phyloP scores from a whole-genome alignment of 2,888 invertebrate genomes.

The Hoplodrina blanda region DNA sequence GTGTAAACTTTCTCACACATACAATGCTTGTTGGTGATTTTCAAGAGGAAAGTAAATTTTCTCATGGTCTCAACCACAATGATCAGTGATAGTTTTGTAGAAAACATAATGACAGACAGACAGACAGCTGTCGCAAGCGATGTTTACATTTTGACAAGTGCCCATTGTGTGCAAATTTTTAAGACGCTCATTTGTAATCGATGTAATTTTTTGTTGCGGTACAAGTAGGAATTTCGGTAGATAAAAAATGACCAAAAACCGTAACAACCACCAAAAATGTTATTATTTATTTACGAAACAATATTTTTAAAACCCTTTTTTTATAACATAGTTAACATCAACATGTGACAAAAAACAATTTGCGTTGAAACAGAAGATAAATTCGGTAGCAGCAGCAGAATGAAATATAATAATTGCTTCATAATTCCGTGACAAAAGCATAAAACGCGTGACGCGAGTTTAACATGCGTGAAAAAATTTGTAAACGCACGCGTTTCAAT shows the following conservation, averaged over 20 bases:
- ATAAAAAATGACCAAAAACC: neutral
- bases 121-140: conserved; percentile 19
- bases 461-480: conserved; percentile 58
- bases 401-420: conserved; percentile 50
- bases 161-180: conserved; percentile 39
- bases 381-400: conserved; percentile 42
- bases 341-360: conserved; percentile 2
- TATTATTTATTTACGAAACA: no score
- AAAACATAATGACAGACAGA: conserved; percentile 44
- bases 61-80: conserved; percentile 48
- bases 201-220: neutral
- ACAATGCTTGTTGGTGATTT: conserved; percentile 55
- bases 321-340: neutral
- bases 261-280: neutral
- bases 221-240: neutral
- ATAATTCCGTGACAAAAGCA: conserved; percentile 50
- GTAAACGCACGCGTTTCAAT: conserved; percentile 49
- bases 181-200: neutral
- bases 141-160: conserved; percentile 36
- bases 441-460: conserved; percentile 56
- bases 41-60: conserved; percentile 58
- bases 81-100: conserved; percentile 44
- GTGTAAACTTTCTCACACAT: conserved; percentile 51
- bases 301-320: neutral
- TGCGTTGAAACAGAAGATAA: conserved; percentile 25